Conservation (phyloP, 2,888 invertebrate species). For the Oscheius sp. region DNA sequence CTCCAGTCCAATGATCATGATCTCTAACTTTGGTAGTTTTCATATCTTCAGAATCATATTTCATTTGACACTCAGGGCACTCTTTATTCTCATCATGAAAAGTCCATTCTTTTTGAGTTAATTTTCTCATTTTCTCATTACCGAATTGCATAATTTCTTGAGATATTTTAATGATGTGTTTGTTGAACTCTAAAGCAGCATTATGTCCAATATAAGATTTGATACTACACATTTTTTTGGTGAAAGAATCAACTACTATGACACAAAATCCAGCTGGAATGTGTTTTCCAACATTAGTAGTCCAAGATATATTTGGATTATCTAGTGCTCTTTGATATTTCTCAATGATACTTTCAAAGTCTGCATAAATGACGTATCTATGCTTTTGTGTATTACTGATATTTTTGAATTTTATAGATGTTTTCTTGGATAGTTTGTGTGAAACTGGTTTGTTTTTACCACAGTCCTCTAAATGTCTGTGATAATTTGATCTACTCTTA, state of each 20-base stretch:
- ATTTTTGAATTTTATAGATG: conserved; percentile 37
- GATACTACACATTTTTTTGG: conserved; percentile 11
- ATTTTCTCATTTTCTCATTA: too few species aligned
- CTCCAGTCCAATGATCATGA: conserved; percentile 42
- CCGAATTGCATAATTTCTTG: conserved; percentile 32
- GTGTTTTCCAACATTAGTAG: neutral
- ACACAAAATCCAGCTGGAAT: neutral
- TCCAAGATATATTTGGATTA: conserved; percentile 15
- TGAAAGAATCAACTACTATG: neutral
- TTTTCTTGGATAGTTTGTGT: conserved; percentile 31
- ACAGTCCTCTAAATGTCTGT: conserved; percentile 37
- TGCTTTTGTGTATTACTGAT: conserved; percentile 43
- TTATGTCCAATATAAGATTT: conserved; percentile 30
- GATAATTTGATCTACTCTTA: conserved; percentile 41
- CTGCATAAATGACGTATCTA: too few species aligned
- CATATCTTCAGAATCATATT: conserved; percentile 27
- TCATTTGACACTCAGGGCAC: conserved; percentile 26
- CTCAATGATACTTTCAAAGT: too few species aligned
- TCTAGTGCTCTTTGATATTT: neutral
- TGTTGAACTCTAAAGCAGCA: too few species aligned
- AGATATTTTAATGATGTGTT: too few species aligned
- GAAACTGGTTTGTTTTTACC: too few species aligned
- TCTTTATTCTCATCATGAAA: neutral
- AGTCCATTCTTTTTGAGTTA: neutral
- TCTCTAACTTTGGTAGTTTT: too few species aligned